Base-by-base conservation (phyloP, 64 coral and sea anemone species). In the Montipora efflorescens region DNA sequence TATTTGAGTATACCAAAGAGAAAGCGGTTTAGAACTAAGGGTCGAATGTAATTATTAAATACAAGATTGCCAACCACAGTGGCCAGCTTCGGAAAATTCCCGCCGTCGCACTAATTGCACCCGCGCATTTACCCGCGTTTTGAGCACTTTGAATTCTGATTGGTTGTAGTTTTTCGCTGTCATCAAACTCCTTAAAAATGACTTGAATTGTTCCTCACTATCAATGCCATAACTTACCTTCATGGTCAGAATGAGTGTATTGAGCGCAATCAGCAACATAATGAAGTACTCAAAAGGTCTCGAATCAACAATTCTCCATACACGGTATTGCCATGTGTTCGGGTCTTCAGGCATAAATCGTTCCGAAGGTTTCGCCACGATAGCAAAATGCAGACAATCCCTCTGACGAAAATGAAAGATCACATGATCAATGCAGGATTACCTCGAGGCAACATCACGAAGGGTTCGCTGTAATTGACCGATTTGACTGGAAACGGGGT, bases 221-320 rank as follows among this genome's bases (percentile, higher is more conserved):
- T 11, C 53, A 57, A 57, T 6, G 53, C 53, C 36, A 36, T 36
- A 57, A 11, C 78, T 14, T 67, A 99, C 98, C 92, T 96, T 94
- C 95, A 99, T 96, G 84, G 94, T 99, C 14, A 99, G 92, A 80
- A 99, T 96, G 18, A 94, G 85, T 0, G 98, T 99, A 72, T 99
- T 99, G 13, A 99, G 89, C 12, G 95, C 91, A 76, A 99, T 99
- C 23, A 99, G 95, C 14, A 85, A 16, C 98, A 99, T 99, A 71
- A 99, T 99, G 25, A 95, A 94, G 75, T 88, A 92, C 46, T 99
- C 98, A 77, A 99, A 99, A 28, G 87, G 84, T 16, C 96, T 94
- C 9, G 92, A 97, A 75, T 97, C 96, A 16, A 97, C 96, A 47
- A 97, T 70, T 66, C 66, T 97, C 96, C 96, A 97, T 51, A 97